A percentile compares a stretch with the other conserved stretches of the same genome.
Conservation (phyloP, 2,797 vertebrate genomes). For the Hozukius guyotensis region DNA sequence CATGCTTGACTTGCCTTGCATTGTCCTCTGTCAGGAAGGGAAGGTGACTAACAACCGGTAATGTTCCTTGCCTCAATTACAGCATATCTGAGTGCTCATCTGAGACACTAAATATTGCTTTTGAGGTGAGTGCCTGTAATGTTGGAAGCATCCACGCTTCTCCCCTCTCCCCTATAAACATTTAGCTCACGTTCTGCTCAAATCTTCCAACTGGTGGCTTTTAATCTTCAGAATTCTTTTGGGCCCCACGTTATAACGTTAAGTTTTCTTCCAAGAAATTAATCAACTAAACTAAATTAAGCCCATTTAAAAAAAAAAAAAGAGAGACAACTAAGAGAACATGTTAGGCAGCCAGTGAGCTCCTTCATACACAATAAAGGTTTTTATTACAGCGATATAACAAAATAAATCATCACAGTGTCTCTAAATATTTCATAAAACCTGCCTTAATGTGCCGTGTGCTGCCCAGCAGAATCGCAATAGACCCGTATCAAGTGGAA, state of each 20-base stretch:
- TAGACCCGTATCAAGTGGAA: neutral
- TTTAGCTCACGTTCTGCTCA: neutral
- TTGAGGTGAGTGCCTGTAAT: constrained; percentile 18
- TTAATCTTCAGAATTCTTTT: neutral
- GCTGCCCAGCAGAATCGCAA: neutral
- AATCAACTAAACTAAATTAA: too few relatives aligned
- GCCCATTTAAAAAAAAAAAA: too few relatives aligned
- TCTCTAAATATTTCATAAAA: too few relatives aligned
- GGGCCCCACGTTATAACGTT: neutral
- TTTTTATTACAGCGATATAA: neutral
- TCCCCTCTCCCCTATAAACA: neutral
- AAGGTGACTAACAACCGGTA: constrained; percentile 68
- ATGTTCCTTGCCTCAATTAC: constrained; percentile 65
- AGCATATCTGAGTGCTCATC: constrained; percentile 38
- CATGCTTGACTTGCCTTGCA: constrained; percentile 65
- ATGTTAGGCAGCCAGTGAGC: too few relatives aligned
- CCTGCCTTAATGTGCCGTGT: neutral
- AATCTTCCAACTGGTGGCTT: neutral
- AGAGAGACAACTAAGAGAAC: too few relatives aligned
- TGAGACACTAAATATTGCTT: constrained; percentile 53
- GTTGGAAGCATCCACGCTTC: neutral
- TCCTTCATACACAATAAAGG: neutral
- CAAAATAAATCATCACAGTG: neutral
- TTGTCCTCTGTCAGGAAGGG: constrained; percentile 64
- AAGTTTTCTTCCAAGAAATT: neutral